phyloP scores from a whole-genome alignment of 2,797 vertebrate genomes.

The Syngnathus rostellatus region DNA sequence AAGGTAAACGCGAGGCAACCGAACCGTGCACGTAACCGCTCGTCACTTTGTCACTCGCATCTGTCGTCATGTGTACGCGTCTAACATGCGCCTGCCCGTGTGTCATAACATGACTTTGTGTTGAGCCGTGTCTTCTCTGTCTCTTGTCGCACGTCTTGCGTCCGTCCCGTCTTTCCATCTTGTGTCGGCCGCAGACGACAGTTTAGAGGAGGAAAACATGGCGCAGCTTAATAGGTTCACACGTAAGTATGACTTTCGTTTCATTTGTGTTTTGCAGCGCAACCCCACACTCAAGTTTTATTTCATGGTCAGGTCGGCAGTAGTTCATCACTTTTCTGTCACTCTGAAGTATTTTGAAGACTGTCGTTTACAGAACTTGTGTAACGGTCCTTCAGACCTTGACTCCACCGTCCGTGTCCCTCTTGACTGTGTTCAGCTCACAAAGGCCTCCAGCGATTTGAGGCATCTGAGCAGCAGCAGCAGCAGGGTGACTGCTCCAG shows the following conservation, averaged over 20 bases:
- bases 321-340: no score
- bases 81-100: background rate
- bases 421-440: conserved; percentile 66
- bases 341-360: no score
- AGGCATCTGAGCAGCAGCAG: conserved; percentile 82
- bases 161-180: conserved; percentile 61
- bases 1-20: conserved; percentile 67
- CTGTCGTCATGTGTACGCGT: background rate
- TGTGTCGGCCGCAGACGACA: conserved; percentile 69
- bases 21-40: background rate
- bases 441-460: conserved; percentile 92
- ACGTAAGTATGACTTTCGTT: conserved; percentile 62
- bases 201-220: conserved; percentile 70
- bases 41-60: background rate
- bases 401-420: background rate
- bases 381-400: background rate
- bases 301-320: no score
- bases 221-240: conserved; percentile 71
- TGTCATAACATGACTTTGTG: conserved; percentile 32
- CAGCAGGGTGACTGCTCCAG: conserved; percentile 66
- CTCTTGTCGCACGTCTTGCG: conserved; percentile 31
- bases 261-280: no score
- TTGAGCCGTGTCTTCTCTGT: conserved; percentile 34
- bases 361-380: no score
- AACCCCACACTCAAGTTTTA: no score